These are phyloP conservation scores for Clunio marinus DNA, from an alignment of 2,888 invertebrate genomes.

Conservation along the genomic window DNA sequence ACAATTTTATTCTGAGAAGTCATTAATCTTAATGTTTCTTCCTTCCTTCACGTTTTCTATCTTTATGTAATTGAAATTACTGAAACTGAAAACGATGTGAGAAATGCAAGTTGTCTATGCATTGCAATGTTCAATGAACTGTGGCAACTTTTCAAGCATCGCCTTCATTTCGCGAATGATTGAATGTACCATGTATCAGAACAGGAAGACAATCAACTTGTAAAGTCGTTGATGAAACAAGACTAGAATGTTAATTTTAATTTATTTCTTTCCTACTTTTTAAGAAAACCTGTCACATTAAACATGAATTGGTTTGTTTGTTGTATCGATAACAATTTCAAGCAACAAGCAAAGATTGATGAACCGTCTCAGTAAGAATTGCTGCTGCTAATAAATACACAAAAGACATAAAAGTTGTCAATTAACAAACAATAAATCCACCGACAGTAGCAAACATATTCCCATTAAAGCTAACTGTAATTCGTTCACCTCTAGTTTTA, in stretches of 20 bases:
- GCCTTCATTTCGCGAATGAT: not conserved
- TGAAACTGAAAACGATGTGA: not conserved
- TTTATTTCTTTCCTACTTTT: no score
- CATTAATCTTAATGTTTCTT: constrained; percentile 14
- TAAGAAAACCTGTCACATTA: no score
- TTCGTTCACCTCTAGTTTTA: not conserved
- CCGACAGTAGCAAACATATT: no score
- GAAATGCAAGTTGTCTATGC: not conserved
- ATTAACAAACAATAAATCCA: no score
- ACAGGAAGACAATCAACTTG: not conserved
- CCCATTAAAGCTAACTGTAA: not conserved
- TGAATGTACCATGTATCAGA: no score
- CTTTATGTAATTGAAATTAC: constrained; percentile 21
- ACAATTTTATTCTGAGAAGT: not conserved
- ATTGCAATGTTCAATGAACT: not conserved
- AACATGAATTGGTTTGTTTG: no score
- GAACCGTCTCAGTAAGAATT: no score
- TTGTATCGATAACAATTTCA: no score
- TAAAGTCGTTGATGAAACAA: no score
- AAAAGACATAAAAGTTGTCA: no score
- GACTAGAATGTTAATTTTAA: not conserved
- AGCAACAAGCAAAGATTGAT: no score
- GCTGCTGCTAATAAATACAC: no score
- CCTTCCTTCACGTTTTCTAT: not conserved
- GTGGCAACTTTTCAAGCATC: not conserved